Evolutionary conservation across 1,140 invertebrate genomes (phyloP).

Genomic region (Eulimnadia texana): DNA sequence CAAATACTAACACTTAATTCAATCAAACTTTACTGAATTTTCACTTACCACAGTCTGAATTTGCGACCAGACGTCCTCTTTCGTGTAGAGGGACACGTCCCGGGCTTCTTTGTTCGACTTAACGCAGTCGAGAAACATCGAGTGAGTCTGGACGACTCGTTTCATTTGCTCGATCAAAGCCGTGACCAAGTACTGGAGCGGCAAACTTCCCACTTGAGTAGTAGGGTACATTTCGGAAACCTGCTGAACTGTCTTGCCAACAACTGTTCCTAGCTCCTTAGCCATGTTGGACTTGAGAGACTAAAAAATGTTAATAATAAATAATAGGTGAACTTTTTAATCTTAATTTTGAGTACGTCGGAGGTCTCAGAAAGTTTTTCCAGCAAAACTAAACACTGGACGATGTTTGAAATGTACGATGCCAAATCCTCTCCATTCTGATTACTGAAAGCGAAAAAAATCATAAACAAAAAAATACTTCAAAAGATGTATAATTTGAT

Average conservation of each 20-base stretch:
- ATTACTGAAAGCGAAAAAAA: not conserved
- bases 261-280: slow-evolving; percentile 56
- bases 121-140: slow-evolving; percentile 43
- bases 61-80: slow-evolving; percentile 73
- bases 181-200: slow-evolving; percentile 25
- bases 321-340: not conserved
- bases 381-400: slow-evolving; percentile 71
- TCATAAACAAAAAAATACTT: not conserved
- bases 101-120: slow-evolving; percentile 28
- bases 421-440: slow-evolving; percentile 29
- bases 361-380: slow-evolving; percentile 69
- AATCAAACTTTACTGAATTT: too few species aligned
- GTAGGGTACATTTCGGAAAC: slow-evolving; percentile 35
- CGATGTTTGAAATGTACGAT: slow-evolving; percentile 56
- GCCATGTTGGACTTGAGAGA: slow-evolving; percentile 66
- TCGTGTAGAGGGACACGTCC: slow-evolving; percentile 41
- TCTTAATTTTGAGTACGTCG: slow-evolving; percentile 39
- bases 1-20: not conserved
- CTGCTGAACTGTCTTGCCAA: slow-evolving; percentile 57
- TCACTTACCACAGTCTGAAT: slow-evolving; percentile 74
- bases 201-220: slow-evolving; percentile 7
- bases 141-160: slow-evolving; percentile 51
- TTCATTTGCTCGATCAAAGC: slow-evolving; percentile 58
- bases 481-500: not conserved
- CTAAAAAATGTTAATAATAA: slow-evolving; percentile 31